These are phyloP conservation scores for Edolisoma coerulescens DNA, from an alignment of 2,113 vertebrate species.

Conservation along the genomic window DNA sequence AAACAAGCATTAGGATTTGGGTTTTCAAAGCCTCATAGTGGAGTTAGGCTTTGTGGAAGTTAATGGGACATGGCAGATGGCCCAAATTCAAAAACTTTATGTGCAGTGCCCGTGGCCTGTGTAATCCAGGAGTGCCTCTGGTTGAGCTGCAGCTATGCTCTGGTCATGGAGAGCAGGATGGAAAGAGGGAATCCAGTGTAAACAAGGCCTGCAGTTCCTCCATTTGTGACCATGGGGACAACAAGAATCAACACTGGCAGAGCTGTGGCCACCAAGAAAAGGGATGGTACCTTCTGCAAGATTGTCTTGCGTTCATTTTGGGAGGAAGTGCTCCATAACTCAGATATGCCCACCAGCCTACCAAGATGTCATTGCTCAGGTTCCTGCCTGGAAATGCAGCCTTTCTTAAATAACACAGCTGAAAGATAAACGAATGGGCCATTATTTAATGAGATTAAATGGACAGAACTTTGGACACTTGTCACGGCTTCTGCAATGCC, in stretches of 20 bases:
- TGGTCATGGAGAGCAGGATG: background rate
- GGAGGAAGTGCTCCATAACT: background rate
- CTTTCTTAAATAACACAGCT: background rate
- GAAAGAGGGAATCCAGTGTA: background rate
- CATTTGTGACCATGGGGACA: background rate
- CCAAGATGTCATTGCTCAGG: background rate
- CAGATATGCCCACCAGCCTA: background rate
- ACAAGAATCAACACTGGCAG: background rate
- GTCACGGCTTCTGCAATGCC: constrained; percentile 42
- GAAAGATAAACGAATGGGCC: constrained; percentile 15
- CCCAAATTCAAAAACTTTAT: background rate
- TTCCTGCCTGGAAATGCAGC: background rate
- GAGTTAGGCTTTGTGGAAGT: background rate
- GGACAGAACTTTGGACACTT: constrained; percentile 13
- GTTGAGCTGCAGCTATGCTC: background rate
- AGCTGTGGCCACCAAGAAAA: background rate
- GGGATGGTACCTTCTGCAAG: background rate
- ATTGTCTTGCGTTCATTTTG: background rate
- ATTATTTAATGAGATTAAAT: constrained; percentile 13
- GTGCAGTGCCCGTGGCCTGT: background rate
- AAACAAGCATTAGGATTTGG: background rate
- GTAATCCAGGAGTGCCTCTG: background rate
- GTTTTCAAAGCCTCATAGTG: background rate
- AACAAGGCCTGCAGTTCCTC: background rate
- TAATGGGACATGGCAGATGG: constrained; percentile 9